Evolutionary conservation across 2,113 vertebrate species (phyloP).

Genomic region (Phalacrocorax pelagicus): DNA sequence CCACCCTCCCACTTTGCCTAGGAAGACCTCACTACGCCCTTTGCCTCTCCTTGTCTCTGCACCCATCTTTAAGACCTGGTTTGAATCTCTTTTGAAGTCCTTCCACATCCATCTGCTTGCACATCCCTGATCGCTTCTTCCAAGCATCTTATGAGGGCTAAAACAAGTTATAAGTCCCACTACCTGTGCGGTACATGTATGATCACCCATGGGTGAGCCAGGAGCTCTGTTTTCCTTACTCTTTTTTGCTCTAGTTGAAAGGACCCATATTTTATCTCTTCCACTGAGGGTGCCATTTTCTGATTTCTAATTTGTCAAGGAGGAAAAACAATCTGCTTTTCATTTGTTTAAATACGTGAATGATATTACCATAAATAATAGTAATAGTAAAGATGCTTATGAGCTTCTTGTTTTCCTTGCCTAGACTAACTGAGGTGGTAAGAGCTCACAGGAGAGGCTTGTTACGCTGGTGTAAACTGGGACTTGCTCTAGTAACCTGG

Average conservation of each 20-base stretch:
- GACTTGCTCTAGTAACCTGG: neutral
- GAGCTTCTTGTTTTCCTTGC: neutral
- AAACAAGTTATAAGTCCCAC: neutral
- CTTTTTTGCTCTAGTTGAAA: neutral
- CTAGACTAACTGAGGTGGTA: neutral
- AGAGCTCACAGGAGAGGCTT: neutral
- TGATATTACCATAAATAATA: neutral
- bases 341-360: neutral
- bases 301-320: neutral
- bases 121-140: neutral
- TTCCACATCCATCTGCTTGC: neutral
- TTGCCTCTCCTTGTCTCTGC: neutral
- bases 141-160: neutral
- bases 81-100: neutral
- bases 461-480: neutral
- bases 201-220: neutral
- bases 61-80: neutral
- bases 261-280: neutral
- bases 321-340: neutral
- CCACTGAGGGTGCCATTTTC: accelerated
- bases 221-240: neutral
- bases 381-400: neutral
- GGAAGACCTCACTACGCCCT: neutral
- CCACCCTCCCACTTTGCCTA: neutral
- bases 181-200: accelerated